Conservation (phyloP, 1,140 invertebrate genomes). For the Hycleus phaleratus region DNA sequence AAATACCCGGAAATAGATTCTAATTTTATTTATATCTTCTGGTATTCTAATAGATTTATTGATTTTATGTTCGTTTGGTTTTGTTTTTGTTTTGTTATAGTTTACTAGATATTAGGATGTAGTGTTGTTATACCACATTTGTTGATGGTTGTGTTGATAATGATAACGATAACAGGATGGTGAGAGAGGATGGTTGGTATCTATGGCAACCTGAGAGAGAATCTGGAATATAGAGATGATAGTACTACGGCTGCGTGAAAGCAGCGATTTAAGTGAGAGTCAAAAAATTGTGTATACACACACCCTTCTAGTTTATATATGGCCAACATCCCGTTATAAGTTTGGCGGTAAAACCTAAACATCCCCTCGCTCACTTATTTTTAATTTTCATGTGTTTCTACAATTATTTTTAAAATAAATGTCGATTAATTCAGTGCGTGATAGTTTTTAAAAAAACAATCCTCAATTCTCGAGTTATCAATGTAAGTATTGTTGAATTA, state of each 20-base stretch:
- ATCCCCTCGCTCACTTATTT: neutral
- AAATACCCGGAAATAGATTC: too few relatives aligned
- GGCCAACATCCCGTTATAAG: too few relatives aligned
- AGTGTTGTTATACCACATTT: too few relatives aligned
- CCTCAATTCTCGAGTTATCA: neutral
- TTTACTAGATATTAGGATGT: too few relatives aligned
- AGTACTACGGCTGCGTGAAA: conserved; percentile 17
- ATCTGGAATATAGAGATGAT: conserved; percentile 9
- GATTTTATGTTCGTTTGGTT: too few relatives aligned
- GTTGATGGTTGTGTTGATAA: too few relatives aligned
- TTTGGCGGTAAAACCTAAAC: neutral
- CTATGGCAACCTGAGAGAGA: conserved; percentile 17
- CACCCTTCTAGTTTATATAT: conserved; percentile 10
- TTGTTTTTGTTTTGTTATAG: too few relatives aligned
- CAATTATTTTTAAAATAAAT: conserved; percentile 3
- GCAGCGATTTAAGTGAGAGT: conserved; percentile 14
- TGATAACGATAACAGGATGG: too few relatives aligned
- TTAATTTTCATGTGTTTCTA: conserved; percentile 4
- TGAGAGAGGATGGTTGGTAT: conserved; percentile 1
- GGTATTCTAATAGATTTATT: too few relatives aligned
- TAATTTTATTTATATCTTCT: too few relatives aligned
- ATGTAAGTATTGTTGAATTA: too few relatives aligned
- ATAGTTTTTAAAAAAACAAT: conserved; percentile 5
- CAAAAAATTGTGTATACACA: neutral
- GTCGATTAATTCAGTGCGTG: conserved; percentile 1